Evolutionary conservation across 2,797 vertebrate species (phyloP).

Genomic region (Peromyscus eremicus): DNA sequence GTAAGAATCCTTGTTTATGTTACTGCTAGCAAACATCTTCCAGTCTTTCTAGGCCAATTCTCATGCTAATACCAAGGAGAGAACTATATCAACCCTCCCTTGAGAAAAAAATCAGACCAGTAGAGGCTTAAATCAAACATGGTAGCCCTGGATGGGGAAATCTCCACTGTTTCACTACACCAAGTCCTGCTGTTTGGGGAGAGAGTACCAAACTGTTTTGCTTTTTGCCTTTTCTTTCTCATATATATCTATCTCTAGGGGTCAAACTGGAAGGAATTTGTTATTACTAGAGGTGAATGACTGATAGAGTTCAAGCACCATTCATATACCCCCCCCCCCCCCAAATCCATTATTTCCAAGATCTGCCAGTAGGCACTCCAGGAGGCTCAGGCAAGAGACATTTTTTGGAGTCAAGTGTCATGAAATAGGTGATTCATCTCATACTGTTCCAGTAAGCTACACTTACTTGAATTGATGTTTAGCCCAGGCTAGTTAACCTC

Average conservation of each 20-base stretch:
- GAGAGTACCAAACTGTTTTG: not conserved
- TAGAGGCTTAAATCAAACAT: not conserved
- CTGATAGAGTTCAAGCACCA: not conserved
- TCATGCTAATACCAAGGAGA: not conserved
- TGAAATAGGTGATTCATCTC: constrained; percentile 11
- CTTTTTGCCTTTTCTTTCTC: not conserved
- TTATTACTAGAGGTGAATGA: constrained; percentile 22
- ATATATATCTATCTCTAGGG: not conserved
- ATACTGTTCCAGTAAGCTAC: not conserved
- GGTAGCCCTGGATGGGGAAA: not conserved
- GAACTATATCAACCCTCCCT: not conserved
- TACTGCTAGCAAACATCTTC: not conserved
- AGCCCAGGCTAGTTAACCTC: not conserved
- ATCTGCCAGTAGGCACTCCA: constrained; percentile 12
- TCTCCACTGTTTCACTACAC: not conserved
- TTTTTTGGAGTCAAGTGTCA: not conserved
- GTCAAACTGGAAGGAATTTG: not conserved
- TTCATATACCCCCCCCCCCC: not conserved
- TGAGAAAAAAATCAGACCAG: not conserved
- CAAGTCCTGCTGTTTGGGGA: not conserved
- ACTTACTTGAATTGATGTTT: not conserved
- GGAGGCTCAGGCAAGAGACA: not conserved
- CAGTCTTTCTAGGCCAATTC: not conserved
- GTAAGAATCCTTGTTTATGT: not conserved
- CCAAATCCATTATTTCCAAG: constrained; percentile 13